Base-by-base conservation (phyloP, 2,113 vertebrate genomes). In the Melanostigma gelatinosum region DNA sequence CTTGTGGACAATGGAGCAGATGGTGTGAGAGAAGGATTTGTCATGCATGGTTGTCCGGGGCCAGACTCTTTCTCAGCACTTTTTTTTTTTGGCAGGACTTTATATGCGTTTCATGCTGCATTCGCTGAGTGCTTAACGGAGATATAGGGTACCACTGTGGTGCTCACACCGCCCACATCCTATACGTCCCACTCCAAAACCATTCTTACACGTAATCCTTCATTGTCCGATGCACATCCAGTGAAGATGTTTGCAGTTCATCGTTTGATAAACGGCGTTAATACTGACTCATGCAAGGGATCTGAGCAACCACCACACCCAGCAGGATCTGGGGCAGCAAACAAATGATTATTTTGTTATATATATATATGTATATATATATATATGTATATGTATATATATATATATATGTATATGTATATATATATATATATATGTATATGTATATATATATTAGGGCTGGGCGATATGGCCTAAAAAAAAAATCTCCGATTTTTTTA, bases 1-100 rank as follows among this genome's bases (percentile, higher is more conserved):
- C 88, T 92, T 85, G 84, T 84, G 87, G 85, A 92, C 91, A 91
- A 92, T 91, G 55, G 86, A 91, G 77, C 88, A 91, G 91, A 93
- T 93, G 92, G 89, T 86, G 87, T 86, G 89, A 88, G 89, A 70
- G 87, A 84, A 88, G 88, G 90, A 93, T 94, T 94, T 91, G 89
- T 85, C 87, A 89, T 89, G 90, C 91, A 82, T 88, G 92, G 78
- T 80, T 75, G 91, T 92, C 91, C 80, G 60, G 82, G 71, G 82
- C 85, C 88, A 88, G 90, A 87, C 87, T 82, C 86, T 88, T 87
- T 83, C 90, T 90, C 85, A 85, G 80, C 80, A 86, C 85, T 91
- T 93, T 46, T 46, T 87, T 86, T 34, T 55, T 87, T 86, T 95
- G 90, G 83, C 87, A 87, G 85, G 84, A 89, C 72, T 88, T 77